Percentiles rank a stretch among this genome's conserved stretches.
Conservation (phyloP, 2,113 vertebrate species). For the Nettapus auritus region DNA sequence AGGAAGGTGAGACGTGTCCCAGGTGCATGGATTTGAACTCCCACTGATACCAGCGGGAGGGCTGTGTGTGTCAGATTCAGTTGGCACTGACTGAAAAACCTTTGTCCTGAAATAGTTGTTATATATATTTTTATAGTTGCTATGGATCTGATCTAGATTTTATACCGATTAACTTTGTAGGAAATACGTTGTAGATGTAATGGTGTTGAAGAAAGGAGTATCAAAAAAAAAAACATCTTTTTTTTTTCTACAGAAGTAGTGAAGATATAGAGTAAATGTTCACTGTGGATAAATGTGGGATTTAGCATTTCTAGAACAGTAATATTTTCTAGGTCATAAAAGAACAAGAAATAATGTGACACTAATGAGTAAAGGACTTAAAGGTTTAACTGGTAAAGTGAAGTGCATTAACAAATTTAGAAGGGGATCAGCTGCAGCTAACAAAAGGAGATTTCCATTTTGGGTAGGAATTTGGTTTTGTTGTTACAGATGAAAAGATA, state of each 20-base stretch:
- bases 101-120: conserved; percentile 41
- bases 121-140: conserved; percentile 60
- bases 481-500: neutral
- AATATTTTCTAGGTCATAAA: neutral
- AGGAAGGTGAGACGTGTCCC: fast-evolving
- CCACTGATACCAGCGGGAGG: neutral
- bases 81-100: neutral
- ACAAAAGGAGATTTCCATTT: neutral
- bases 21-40: fast-evolving
- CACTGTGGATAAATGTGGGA: conserved; percentile 11
- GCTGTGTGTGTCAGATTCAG: neutral
- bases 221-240: neutral
- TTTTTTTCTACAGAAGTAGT: conserved; percentile 2
- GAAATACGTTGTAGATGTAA: neutral
- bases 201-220: conserved; percentile 10
- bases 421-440: neutral
- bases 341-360: neutral
- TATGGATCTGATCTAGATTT: conserved; percentile 56
- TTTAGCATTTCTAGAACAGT: conserved; percentile 29
- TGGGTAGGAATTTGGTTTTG: neutral
- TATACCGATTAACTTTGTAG: conserved; percentile 48
- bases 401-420: conserved; percentile 24
- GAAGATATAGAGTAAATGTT: neutral
- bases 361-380: conserved; percentile 32
- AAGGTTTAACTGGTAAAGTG: conserved; percentile 43